Evolutionary conservation across 2,113 vertebrate genomes (phyloP).

Genomic region (Notothenia rossii): DNA sequence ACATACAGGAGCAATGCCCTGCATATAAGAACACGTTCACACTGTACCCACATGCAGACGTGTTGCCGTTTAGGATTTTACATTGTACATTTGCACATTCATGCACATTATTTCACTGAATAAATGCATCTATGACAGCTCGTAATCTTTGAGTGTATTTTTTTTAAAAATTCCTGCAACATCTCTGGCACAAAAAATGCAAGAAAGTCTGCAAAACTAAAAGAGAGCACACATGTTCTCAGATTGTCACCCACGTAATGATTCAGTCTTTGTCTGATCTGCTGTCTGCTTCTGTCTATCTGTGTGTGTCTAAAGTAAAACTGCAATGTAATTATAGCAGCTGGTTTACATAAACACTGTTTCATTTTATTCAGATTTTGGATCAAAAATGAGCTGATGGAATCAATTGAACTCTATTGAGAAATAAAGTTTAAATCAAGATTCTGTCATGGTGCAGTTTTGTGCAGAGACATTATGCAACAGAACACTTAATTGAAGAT

Average conservation of each 20-base stretch:
- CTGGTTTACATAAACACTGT: slow-evolving; percentile 24
- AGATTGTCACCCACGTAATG: slow-evolving; percentile 45
- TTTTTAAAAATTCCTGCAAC: slow-evolving; percentile 11
- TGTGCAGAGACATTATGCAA: background rate
- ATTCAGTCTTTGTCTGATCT: slow-evolving; percentile 42
- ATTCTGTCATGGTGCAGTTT: background rate
- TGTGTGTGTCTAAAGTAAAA: background rate
- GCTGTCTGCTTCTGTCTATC: background rate
- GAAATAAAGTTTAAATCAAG: slow-evolving; percentile 8
- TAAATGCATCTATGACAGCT: background rate
- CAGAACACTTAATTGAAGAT: background rate
- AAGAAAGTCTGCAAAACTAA: background rate
- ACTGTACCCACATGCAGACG: background rate
- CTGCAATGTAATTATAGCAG: slow-evolving; percentile 31
- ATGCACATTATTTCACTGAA: background rate
- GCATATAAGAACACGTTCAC: background rate
- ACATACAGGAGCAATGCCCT: background rate
- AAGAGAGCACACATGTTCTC: slow-evolving; percentile 17
- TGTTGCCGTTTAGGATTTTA: background rate
- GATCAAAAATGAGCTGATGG: background rate
- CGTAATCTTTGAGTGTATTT: background rate
- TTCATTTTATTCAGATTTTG: slow-evolving; percentile 4
- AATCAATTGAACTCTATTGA: background rate
- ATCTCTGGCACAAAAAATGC: background rate
- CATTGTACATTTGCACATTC: background rate